Evolutionary conservation across 2,888 invertebrate species (phyloP).

Genomic region (Pocota personata): DNA sequence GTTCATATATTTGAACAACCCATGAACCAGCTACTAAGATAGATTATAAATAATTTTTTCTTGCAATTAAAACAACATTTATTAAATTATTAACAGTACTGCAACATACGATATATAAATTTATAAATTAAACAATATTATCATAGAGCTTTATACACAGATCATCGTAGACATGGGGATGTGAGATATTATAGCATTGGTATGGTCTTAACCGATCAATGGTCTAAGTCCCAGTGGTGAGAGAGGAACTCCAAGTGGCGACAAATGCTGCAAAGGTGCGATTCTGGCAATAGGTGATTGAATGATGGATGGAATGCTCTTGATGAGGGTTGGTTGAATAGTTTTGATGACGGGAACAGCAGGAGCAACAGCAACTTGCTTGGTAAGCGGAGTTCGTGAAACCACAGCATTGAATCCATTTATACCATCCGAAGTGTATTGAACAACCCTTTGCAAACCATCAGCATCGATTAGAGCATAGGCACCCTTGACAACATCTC

Average conservation of each 20-base stretch:
- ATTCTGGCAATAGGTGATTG: too few relatives aligned
- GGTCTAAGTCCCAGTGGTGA: slow-evolving; percentile 11
- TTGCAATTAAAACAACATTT: slow-evolving; percentile 24
- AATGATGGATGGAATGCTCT: too few relatives aligned
- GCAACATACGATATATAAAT: neutral
- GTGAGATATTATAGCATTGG: too few relatives aligned
- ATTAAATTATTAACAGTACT: slow-evolving; percentile 18
- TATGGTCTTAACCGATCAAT: slow-evolving; percentile 1
- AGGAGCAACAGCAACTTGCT: slow-evolving; percentile 53
- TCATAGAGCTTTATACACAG: slow-evolving; percentile 3
- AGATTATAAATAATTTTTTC: neutral
- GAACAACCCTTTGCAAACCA: slow-evolving; percentile 75
- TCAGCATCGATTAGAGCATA: slow-evolving; percentile 75
- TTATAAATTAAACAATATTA: slow-evolving; percentile 5
- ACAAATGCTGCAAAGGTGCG: neutral
- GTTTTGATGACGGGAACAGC: slow-evolving; percentile 52
- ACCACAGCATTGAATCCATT: slow-evolving; percentile 76
- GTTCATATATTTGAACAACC: too few relatives aligned
- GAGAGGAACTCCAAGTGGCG: slow-evolving; percentile 17
- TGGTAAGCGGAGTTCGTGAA: slow-evolving; percentile 60
- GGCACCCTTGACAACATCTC: slow-evolving; percentile 75
- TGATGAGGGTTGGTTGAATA: slow-evolving; percentile 55
- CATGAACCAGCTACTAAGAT: too few relatives aligned
- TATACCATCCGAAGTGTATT: slow-evolving; percentile 75
- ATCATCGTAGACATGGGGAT: neutral